Conservation (phyloP, 2,113 vertebrate genomes). For the Pao palembangensis region DNA sequence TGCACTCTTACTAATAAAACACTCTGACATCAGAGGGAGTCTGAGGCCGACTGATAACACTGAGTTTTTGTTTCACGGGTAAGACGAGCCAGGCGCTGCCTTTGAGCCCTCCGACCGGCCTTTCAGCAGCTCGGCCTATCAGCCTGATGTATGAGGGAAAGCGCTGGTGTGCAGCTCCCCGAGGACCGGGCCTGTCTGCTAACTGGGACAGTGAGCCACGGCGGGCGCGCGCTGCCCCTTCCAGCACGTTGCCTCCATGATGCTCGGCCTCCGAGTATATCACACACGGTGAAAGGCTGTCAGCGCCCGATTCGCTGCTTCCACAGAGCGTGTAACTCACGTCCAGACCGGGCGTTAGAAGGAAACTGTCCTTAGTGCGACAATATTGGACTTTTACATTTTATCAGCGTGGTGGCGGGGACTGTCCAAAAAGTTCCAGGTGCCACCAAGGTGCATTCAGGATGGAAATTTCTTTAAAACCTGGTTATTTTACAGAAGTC, state of each 20-base stretch:
- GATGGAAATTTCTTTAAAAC: too few species aligned
- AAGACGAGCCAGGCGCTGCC: conserved; percentile 50
- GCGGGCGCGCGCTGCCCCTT: conserved; percentile 47
- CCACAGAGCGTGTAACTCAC: conserved; percentile 42
- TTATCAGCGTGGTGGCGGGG: too few species aligned
- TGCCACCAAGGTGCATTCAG: too few species aligned
- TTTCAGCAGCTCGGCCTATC: conserved; percentile 69
- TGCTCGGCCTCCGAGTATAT: conserved; percentile 34
- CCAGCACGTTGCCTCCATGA: conserved; percentile 34
- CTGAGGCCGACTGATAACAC: conserved; percentile 64
- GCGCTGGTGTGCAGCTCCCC: conserved; percentile 59
- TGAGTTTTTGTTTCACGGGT: conserved; percentile 62
- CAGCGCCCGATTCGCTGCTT: conserved; percentile 28
- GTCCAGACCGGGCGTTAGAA: conserved; percentile 30
- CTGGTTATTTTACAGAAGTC: too few species aligned
- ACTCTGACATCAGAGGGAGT: conserved; percentile 52
- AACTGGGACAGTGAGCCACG: conserved; percentile 75
- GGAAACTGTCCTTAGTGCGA: conserved; percentile 45
- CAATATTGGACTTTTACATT: too few species aligned
- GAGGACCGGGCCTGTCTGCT: conserved; percentile 68
- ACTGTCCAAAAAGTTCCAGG: too few species aligned
- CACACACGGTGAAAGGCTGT: conserved; percentile 40
- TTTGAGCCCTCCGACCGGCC: conserved; percentile 44
- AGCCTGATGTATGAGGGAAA: conserved; percentile 68
- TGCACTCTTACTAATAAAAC: conserved; percentile 61